A percentile compares a stretch with the other conserved stretches of the same genome.
These are phyloP conservation scores for Eciton burchellii DNA, from an alignment of 1,140 invertebrate genomes.

Conservation along the genomic window DNA sequence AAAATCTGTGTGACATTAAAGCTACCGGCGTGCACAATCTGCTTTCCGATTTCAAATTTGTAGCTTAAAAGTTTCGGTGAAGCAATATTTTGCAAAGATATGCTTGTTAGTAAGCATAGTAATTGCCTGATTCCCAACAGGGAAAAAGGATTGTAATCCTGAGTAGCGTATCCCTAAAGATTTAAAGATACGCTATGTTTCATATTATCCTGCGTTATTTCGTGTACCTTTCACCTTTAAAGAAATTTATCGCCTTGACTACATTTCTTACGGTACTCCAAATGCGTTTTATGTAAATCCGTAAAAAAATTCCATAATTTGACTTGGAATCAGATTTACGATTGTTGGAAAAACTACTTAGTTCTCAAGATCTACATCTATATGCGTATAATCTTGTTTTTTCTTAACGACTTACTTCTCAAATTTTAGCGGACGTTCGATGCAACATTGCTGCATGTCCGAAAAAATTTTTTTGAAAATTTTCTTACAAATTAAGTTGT, in stretches of 20 bases:
- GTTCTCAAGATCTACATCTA: conserved; percentile 5
- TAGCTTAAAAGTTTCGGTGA: conserved; percentile 1
- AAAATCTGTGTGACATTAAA: conserved; percentile 11
- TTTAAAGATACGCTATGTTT: conserved; percentile 8
- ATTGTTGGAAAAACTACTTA: not conserved
- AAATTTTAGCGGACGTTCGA: not conserved
- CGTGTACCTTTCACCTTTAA: not conserved
- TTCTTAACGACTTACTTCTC: not conserved
- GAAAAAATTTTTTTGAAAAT: not conserved
- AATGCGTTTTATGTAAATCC: not conserved
- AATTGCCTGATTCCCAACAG: conserved; percentile 14
- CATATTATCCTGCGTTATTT: conserved; percentile 1
- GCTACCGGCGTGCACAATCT: not conserved
- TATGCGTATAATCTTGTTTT: conserved; percentile 1
- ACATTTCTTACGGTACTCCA: not conserved
- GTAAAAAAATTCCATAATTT: not conserved
- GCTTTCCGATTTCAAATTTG: conserved; percentile 6
- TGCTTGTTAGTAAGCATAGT: not conserved
- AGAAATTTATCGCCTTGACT: not conserved
- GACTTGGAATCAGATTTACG: conserved; percentile 3
- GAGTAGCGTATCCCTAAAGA: not conserved
- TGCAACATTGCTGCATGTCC: not conserved
- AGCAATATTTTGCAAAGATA: not conserved
- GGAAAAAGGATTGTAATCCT: conserved; percentile 4
- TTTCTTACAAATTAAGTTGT: conserved; percentile 11